Base-by-base conservation (phyloP, 2,888 invertebrate genomes). In the Parnassius orleans region DNA sequence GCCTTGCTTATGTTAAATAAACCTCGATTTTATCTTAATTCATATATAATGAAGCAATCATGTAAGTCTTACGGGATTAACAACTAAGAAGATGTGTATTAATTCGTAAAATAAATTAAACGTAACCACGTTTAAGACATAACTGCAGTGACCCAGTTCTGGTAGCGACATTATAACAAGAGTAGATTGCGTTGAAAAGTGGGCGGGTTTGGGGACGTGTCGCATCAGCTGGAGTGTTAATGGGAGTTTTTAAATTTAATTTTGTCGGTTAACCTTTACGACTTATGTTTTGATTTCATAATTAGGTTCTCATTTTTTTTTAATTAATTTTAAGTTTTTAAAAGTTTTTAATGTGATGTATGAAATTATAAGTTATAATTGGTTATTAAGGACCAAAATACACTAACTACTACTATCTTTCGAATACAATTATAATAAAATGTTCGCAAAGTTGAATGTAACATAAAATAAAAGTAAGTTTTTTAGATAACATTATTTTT, bases 111-210 rank as follows among this genome's bases (percentile, higher is more conserved):
- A 84, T 79, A 78, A 80, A 82, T 80, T 81, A 76, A 80, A 79
- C 69, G 70, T 72, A 76, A 78, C 78, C 79, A 80, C 80, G 77
- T 77, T 69, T 78, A 76, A 73, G 73, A 72, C 71, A 72, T 83
- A 83, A 84, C 82, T 85, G 80, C 78, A 80, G 81, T 80, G 84
- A 84, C 86, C 86, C 71, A 86, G 76, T 82, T 86, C 70, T 72
- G 73, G 69, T 70, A 67, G 72, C 68, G 72, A 76, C 74, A 67
- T 74, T 72, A 72, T 70, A 69, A 67, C 65, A 57, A 64, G 65
- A 57, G 65, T 60, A 64, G 63, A 59, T 64, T 62, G 65, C 65
- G 57, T 61, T 53, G 66, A 59, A 66, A 66, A 72, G 69, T 67
- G 72, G 69, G 71, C 68, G 71, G 69, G 70, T 70, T 48, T 69